Conservation (phyloP, 37 sponge, comb jelly and placozoan species). For the Ephydatia muelleri region DNA sequence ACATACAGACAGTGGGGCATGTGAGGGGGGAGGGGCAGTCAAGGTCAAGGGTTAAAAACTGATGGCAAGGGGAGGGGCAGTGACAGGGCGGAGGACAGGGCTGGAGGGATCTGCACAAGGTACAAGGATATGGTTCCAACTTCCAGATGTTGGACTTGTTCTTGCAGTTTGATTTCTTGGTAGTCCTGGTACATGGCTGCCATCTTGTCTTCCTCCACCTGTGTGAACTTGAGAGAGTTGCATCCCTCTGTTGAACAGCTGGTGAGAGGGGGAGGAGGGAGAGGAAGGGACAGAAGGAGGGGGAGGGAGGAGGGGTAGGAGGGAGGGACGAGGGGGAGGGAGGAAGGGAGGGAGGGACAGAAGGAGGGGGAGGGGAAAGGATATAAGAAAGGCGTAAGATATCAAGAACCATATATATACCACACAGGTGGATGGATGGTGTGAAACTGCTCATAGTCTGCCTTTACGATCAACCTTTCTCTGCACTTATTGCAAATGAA, state of each 20-base stretch:
- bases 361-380: too few relatives aligned
- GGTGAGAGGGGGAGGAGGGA: neutral
- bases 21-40: neutral
- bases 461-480: conserved; percentile 49
- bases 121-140: conserved; percentile 64
- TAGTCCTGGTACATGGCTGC: conserved; percentile 58
- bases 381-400: too few relatives aligned
- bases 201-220: neutral
- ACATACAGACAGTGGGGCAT: conserved; percentile 63
- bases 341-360: too few relatives aligned
- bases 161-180: conserved; percentile 92
- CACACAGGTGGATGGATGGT: conserved; percentile 59
- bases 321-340: too few relatives aligned
- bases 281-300: neutral
- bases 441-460: conserved; percentile 71
- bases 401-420: conserved; percentile 31
- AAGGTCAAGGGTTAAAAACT: too few relatives aligned
- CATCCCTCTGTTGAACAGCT: conserved; percentile 36
- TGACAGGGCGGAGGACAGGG: neutral
- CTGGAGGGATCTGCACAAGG: neutral
- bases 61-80: too few relatives aligned
- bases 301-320: too few relatives aligned
- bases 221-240: conserved; percentile 48
- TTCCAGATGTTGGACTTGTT: conserved; percentile 84
- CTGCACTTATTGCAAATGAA: conserved; percentile 62